Evolutionary conservation across 2,113 vertebrate species (phyloP).

Genomic region (Strix aluco): DNA sequence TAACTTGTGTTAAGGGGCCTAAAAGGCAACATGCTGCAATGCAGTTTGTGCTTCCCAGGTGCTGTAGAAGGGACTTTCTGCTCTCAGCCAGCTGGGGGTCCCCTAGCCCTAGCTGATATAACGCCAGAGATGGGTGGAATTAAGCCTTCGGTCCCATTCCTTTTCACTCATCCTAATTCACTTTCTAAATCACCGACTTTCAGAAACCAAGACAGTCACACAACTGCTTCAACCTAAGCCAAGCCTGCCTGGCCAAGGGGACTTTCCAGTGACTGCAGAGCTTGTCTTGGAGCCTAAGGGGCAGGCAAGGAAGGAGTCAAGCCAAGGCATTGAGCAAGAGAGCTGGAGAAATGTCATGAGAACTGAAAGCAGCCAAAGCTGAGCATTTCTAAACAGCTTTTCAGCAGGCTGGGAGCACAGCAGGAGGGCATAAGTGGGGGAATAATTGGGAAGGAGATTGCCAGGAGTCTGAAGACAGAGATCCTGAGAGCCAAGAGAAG

Average conservation of each 20-base stretch:
- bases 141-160: neutral
- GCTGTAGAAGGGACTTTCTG: neutral
- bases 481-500: neutral
- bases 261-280: slow-evolving; percentile 8
- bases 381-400: neutral
- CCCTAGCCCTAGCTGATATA: neutral
- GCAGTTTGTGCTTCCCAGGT: neutral
- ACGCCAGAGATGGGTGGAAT: neutral
- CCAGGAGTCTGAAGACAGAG: neutral
- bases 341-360: neutral
- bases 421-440: neutral
- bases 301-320: neutral
- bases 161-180: neutral
- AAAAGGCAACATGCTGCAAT: neutral
- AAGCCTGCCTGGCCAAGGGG: neutral
- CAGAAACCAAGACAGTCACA: neutral
- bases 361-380: neutral
- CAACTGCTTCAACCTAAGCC: neutral
- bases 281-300: neutral
- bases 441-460: neutral
- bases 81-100: neutral
- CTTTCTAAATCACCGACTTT: neutral
- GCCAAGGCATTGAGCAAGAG: slow-evolving; percentile 44
- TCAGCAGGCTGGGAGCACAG: neutral
- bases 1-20: neutral